Conservation (phyloP, 2,888 invertebrate species). For the Sepiola atlantica region DNA sequence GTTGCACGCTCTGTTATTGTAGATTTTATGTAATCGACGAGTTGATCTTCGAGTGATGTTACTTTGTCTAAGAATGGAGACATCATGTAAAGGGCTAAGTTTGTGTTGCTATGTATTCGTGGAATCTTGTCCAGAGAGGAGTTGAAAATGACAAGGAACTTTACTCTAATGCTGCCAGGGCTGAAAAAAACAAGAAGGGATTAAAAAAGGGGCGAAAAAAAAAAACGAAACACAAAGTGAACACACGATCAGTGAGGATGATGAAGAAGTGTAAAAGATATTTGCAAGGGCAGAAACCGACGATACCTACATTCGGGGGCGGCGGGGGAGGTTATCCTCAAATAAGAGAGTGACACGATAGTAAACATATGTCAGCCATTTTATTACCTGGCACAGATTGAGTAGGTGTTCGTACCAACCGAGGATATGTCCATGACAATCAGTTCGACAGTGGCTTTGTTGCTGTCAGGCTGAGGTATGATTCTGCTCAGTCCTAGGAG, state of each 20-base stretch:
- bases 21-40: not conserved
- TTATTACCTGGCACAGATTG: not conserved
- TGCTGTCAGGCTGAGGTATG: too few species aligned
- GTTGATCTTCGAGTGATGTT: not conserved
- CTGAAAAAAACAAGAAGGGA: not conserved
- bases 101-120: not conserved
- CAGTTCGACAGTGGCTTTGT: too few species aligned
- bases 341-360: too few species aligned
- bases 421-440: too few species aligned
- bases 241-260: not conserved
- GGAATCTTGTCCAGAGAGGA: slow-evolving; percentile 34
- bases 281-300: not conserved
- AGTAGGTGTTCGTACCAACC: too few species aligned
- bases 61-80: not conserved
- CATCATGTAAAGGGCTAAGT: not conserved
- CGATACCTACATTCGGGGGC: not conserved
- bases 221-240: not conserved
- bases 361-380: not conserved
- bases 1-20: not conserved
- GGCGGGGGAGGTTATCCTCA: too few species aligned
- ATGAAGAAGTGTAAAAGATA: not conserved
- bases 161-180: slow-evolving; percentile 34
- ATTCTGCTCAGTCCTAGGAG: too few species aligned
- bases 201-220: not conserved
- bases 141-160: slow-evolving; percentile 35